Conservation (phyloP, 1,140 invertebrate genomes). For the Coenobita brevimanus region DNA sequence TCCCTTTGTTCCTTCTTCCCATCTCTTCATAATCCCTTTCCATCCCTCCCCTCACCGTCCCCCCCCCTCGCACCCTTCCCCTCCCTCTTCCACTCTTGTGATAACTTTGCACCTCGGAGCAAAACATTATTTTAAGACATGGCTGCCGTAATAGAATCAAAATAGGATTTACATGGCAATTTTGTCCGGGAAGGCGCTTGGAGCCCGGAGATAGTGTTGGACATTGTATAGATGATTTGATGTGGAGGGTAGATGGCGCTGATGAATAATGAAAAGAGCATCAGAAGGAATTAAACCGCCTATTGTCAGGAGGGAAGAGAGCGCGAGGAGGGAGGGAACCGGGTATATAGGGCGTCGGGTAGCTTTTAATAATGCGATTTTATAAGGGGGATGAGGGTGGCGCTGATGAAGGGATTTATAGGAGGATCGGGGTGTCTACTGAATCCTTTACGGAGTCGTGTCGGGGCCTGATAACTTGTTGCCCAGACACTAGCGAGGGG, state of each 20-base stretch:
- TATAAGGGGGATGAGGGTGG: conserved; percentile 36
- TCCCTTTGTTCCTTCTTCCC: not conserved
- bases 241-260: conserved; percentile 54
- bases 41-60: not conserved
- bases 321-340: too few relatives aligned
- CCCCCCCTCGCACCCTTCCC: conserved; percentile 7
- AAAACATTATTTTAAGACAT: conserved; percentile 65
- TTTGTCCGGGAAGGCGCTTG: conserved; percentile 62
- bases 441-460: not conserved
- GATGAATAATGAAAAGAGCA: conserved; percentile 61
- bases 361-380: conserved; percentile 49
- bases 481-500: too few relatives aligned
- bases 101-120: conserved; percentile 62
- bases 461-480: too few relatives aligned
- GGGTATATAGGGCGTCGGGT: not conserved
- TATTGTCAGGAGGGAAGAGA: not conserved
- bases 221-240: conserved; percentile 65
- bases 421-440: conserved; percentile 13
- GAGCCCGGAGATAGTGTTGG: conserved; percentile 58
- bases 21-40: not conserved
- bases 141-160: conserved; percentile 62
- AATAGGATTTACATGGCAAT: conserved; percentile 66
- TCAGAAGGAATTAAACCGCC: conserved; percentile 54
- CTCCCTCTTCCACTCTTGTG: conserved; percentile 35
- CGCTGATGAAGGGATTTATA: conserved; percentile 43